phyloP scores from a whole-genome alignment of 2,113 vertebrate genomes.

The Rhombomys opimus region DNA sequence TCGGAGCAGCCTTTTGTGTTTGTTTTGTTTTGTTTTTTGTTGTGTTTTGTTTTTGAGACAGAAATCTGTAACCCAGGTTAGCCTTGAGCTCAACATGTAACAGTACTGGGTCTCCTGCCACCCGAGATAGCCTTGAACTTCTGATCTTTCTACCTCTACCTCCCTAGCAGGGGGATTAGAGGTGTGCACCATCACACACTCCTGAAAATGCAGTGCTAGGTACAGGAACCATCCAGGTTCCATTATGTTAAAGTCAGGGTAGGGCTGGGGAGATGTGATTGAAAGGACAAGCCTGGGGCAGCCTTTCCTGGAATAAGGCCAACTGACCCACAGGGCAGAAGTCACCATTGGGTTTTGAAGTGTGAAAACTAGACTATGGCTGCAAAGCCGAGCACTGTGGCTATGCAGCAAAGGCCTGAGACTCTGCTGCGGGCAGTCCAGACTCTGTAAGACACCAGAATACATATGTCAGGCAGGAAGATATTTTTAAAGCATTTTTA shows the following conservation, averaged over 20 bases:
- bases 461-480: background rate
- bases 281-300: background rate
- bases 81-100: background rate
- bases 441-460: background rate
- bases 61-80: background rate
- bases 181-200: background rate
- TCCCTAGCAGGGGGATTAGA: background rate
- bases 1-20: rapidly evolving
- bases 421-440: background rate
- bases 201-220: background rate
- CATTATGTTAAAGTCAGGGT: background rate
- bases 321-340: background rate
- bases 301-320: background rate
- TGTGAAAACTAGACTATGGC: background rate
- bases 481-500: background rate
- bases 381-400: background rate
- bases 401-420: background rate
- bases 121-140: background rate
- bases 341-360: background rate
- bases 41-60: background rate
- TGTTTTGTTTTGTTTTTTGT: background rate
- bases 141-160: background rate
- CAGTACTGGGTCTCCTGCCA: no score
- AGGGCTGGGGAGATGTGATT: background rate
- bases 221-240: background rate